Conservation (phyloP, 2,888 invertebrate species). For the Fissipunctia ypsillon region DNA sequence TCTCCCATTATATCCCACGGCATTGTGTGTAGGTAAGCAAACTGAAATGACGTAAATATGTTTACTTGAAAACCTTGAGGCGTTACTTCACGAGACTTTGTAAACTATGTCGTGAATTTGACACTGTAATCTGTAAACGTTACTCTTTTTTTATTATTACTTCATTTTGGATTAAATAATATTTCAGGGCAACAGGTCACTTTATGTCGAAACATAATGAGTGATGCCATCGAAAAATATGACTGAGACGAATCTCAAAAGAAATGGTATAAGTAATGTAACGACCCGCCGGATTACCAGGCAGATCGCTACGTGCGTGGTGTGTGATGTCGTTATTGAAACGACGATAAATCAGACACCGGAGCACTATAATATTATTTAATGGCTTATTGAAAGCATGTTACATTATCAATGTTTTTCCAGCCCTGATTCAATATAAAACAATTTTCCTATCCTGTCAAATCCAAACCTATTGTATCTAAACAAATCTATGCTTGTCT, state of each 20-base stretch:
- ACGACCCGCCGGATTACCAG: no score
- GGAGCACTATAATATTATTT: no score
- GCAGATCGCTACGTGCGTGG: no score
- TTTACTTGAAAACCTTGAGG: slow-evolving; percentile 38
- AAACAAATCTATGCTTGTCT: no score
- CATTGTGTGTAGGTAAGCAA: slow-evolving; percentile 49
- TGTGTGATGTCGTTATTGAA: no score
- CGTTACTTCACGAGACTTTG: slow-evolving; percentile 35
- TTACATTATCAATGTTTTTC: no score
- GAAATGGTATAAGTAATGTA: no score
- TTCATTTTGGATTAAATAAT: background rate
- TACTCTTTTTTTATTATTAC: slow-evolving; percentile 10
- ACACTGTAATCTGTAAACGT: slow-evolving; percentile 15
- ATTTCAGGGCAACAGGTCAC: slow-evolving; percentile 11
- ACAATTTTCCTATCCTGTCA: no score
- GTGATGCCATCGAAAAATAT: background rate
- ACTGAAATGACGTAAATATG: slow-evolving; percentile 49
- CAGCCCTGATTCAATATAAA: no score
- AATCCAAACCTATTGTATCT: no score
- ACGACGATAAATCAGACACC: no score
- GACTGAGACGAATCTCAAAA: background rate
- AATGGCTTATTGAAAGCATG: no score
- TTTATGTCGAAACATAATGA: background rate
- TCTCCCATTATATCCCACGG: slow-evolving; percentile 33
- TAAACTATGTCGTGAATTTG: slow-evolving; percentile 32